A percentile compares a stretch with the other conserved stretches of the same genome.
These are phyloP conservation scores for Torymus tubicola DNA, from an alignment of 2,888 invertebrate species.

Conservation along the genomic window DNA sequence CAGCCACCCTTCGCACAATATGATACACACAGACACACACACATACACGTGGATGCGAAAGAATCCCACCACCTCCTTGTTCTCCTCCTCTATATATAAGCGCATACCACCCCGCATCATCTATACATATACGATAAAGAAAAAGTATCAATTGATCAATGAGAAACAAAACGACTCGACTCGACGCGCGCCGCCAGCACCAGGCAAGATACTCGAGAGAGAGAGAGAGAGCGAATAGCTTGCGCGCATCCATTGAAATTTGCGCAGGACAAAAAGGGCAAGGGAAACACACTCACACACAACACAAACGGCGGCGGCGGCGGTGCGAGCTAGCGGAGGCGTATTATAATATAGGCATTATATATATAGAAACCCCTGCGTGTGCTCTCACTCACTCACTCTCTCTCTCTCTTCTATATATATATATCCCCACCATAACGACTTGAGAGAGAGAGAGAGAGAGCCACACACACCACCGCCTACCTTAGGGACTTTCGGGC, in stretches of 20 bases:
- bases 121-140: neutral
- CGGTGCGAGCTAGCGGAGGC: too few relatives aligned
- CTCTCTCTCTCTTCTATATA: too few relatives aligned
- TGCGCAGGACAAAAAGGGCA: conserved; percentile 2
- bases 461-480: conserved; percentile 25
- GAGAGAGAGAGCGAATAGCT: neutral
- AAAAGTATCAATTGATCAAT: conserved; percentile 58
- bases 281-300: neutral
- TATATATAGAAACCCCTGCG: neutral
- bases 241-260: conserved; percentile 50
- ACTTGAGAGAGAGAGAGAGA: too few relatives aligned
- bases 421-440: too few relatives aligned
- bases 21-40: too few relatives aligned
- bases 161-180: conserved; percentile 53
- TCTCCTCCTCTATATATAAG: conserved; percentile 2
- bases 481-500: neutral
- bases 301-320: neutral
- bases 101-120: too few relatives aligned
- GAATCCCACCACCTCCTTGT: neutral
- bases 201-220: neutral
- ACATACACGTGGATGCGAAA: too few relatives aligned
- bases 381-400: too few relatives aligned
- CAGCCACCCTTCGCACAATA: too few relatives aligned
- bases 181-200: conserved; percentile 16
- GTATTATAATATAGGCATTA: too few relatives aligned